Conservation (phyloP, 1,140 invertebrate species). For the Halictus rubicundus region DNA sequence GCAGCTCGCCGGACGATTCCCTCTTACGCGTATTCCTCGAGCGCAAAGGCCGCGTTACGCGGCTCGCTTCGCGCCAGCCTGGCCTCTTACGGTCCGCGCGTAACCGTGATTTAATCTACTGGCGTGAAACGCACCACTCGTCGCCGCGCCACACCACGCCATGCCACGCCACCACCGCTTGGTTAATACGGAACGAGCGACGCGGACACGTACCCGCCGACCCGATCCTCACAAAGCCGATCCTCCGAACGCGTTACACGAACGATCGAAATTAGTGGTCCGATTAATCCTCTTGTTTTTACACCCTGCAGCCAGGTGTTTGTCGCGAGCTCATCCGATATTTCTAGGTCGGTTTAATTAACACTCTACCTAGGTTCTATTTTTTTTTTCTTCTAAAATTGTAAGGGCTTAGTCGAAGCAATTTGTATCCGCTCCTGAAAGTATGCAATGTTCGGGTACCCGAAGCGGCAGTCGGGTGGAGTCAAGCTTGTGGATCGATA, state of each 20-base stretch:
- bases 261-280: neutral
- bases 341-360: no score
- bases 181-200: neutral
- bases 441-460: no score
- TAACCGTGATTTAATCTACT: slow-evolving; percentile 39
- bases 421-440: no score
- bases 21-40: slow-evolving; percentile 52
- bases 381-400: no score
- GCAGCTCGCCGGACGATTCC: slow-evolving; percentile 34
- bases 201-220: neutral
- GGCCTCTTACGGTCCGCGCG: slow-evolving; percentile 10
- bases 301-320: neutral
- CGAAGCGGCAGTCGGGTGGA: no score
- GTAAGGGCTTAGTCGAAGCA: no score
- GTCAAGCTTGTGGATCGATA: no score
- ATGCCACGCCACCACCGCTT: no score
- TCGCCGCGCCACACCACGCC: neutral
- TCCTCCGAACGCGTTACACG: neutral
- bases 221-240: slow-evolving; percentile 20
- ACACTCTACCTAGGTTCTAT: no score
- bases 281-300: neutral
- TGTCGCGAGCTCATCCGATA: no score
- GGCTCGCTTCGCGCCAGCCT: slow-evolving; percentile 22
- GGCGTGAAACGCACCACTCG: slow-evolving; percentile 30
- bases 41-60: slow-evolving; percentile 35